Evolutionary conservation across 2,888 invertebrate species (phyloP).

Genomic region (Spodoptera picta): DNA sequence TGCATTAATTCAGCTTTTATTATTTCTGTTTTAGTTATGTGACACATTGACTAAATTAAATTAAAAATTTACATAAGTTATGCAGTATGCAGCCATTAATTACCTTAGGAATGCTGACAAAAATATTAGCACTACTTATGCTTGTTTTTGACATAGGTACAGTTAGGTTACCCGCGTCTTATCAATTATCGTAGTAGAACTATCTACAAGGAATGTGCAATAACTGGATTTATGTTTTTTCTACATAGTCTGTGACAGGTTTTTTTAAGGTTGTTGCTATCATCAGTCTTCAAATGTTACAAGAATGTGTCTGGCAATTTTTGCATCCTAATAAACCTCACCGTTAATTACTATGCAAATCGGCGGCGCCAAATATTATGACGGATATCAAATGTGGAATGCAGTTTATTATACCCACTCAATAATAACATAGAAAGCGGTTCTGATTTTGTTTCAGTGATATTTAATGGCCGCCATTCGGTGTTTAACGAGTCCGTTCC

Average conservation of each 20-base stretch:
- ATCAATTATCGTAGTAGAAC: constrained; percentile 8
- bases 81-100: constrained; percentile 10
- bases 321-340: constrained; percentile 47
- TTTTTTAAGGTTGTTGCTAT: constrained; percentile 50
- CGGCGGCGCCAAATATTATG: constrained; percentile 57
- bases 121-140: neutral
- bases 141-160: constrained; percentile 17
- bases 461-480: constrained; percentile 35
- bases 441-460: constrained; percentile 38
- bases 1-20: constrained; percentile 1
- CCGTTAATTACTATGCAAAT: constrained; percentile 54
- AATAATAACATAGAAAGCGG: constrained; percentile 28
- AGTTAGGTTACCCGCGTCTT: neutral
- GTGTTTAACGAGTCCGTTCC: constrained; percentile 23
- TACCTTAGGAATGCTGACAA: constrained; percentile 8
- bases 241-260: constrained; percentile 40
- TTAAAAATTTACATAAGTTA: constrained; percentile 5
- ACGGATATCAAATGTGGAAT: constrained; percentile 48
- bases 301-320: constrained; percentile 37
- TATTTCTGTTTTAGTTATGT: constrained; percentile 2
- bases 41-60: constrained; percentile 15
- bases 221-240: constrained; percentile 50
- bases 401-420: constrained; percentile 49
- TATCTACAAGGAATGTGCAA: constrained; percentile 46
- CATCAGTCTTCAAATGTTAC: constrained; percentile 34